Conservation (phyloP, 1,140 invertebrate genomes). For the Pachyrhynchus sulphureomaculatus region DNA sequence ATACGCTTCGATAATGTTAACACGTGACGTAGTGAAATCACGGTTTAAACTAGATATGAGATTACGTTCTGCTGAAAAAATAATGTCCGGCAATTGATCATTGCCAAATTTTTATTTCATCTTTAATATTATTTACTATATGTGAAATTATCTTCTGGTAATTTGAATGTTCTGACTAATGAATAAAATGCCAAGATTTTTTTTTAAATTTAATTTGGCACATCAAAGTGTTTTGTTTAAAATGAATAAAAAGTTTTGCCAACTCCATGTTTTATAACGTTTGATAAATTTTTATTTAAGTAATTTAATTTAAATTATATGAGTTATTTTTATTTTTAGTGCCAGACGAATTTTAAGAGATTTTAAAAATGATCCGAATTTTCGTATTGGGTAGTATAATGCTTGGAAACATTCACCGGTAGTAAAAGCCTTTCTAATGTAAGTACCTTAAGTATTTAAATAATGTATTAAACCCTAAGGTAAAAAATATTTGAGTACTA, state of each 20-base stretch:
- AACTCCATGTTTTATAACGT: slow-evolving; percentile 3
- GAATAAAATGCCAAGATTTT: neutral
- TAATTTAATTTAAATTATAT: too few relatives aligned
- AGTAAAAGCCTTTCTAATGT: slow-evolving; percentile 53
- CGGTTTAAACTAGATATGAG: neutral
- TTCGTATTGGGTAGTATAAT: slow-evolving; percentile 54
- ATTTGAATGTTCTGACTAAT: too few relatives aligned
- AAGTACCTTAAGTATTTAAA: too few relatives aligned
- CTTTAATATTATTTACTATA: slow-evolving; percentile 2
- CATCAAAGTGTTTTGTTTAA: neutral
- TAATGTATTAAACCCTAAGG: too few relatives aligned
- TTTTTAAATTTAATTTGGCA: slow-evolving; percentile 16
- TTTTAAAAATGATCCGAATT: slow-evolving; percentile 53
- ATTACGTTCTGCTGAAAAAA: slow-evolving; percentile 8
- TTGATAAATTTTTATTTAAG: slow-evolving; percentile 10
- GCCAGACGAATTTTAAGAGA: slow-evolving; percentile 54
- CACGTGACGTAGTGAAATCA: neutral
- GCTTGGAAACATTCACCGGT: slow-evolving; percentile 53
- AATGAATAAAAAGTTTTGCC: neutral
- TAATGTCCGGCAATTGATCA: slow-evolving; percentile 8
- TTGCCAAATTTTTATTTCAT: slow-evolving; percentile 19
- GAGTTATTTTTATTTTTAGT: slow-evolving; percentile 40
- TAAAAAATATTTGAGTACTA: too few relatives aligned
- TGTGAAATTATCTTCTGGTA: neutral
- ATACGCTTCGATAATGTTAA: neutral